A percentile compares a stretch with the other conserved stretches of the same genome.
These are phyloP conservation scores for Bursaphelenchus okinawaensis DNA, from an alignment of 2,888 invertebrate species.

Conservation along the genomic window DNA sequence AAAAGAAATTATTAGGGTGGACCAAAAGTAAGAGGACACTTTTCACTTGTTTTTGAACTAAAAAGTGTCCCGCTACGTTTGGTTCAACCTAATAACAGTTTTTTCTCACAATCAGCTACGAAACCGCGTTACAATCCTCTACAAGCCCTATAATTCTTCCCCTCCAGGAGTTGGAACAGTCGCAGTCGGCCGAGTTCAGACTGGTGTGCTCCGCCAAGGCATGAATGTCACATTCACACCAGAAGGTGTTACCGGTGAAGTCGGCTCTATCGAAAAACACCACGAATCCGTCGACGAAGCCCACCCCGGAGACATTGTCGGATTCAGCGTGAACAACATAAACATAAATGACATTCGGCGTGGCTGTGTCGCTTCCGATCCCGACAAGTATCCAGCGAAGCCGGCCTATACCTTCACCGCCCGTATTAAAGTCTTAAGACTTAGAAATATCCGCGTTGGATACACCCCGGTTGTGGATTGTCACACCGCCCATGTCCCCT, in stretches of 20 bases:
- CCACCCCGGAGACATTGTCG: slow-evolving; percentile 96
- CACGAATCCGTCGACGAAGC: slow-evolving; percentile 80
- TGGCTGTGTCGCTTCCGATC: slow-evolving; percentile 96
- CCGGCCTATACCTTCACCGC: slow-evolving; percentile 89
- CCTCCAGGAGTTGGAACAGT: slow-evolving; percentile 83
- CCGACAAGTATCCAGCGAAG: slow-evolving; percentile 91
- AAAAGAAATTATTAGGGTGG: no score
- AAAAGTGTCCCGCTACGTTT: no score
- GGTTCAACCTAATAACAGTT: no score
- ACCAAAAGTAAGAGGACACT: no score
- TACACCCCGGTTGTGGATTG: slow-evolving; percentile 99
- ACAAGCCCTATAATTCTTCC: background rate
- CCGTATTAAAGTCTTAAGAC: slow-evolving; percentile 97
- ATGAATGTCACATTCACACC: slow-evolving; percentile 95
- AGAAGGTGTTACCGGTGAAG: slow-evolving; percentile 92
- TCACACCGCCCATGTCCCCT: slow-evolving; percentile 99
- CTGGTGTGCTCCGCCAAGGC: slow-evolving; percentile 91
- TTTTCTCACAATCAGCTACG: background rate
- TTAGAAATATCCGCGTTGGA: slow-evolving; percentile 95
- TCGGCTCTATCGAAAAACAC: slow-evolving; percentile 99
- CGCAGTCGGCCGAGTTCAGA: slow-evolving; percentile 98
- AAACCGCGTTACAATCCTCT: no score
- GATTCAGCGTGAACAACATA: slow-evolving; percentile 99
- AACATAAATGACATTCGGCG: slow-evolving; percentile 98
- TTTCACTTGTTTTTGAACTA: no score